Evolutionary conservation across 2,888 invertebrate genomes (phyloP).

Genomic region (Branchellion lobata): DNA sequence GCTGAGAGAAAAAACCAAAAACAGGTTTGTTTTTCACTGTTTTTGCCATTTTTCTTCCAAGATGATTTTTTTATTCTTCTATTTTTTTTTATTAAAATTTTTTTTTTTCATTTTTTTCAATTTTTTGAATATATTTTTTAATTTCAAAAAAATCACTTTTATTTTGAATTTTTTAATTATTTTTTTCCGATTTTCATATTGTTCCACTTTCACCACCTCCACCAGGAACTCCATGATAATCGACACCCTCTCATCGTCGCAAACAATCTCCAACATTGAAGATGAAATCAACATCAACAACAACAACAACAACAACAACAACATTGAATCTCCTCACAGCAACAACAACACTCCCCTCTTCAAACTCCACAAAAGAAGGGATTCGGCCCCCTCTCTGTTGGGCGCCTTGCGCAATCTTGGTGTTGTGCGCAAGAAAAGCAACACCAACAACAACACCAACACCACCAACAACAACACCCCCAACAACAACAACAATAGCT

Average conservation of each 20-base stretch:
- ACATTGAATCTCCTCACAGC: neutral
- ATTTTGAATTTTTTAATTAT: too few relatives aligned
- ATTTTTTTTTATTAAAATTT: too few relatives aligned
- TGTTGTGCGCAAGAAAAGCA: neutral
- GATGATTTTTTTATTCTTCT: too few relatives aligned
- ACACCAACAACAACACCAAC: neutral
- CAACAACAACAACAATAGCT: neutral
- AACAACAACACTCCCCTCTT: neutral
- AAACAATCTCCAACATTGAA: neutral
- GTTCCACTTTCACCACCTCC: too few relatives aligned
- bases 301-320: conserved; percentile 16
- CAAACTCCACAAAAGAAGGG: conserved; percentile 9
- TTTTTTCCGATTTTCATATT: too few relatives aligned
- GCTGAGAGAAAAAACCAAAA: too few relatives aligned
- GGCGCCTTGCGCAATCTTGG: neutral
- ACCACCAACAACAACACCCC: neutral
- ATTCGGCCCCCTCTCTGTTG: conserved; percentile 34
- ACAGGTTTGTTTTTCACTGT: too few relatives aligned
- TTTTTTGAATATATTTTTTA: too few relatives aligned
- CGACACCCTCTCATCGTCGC: neutral
- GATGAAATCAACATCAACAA: conserved; percentile 5
- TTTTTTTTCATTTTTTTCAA: too few relatives aligned
- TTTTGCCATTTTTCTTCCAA: too few relatives aligned
- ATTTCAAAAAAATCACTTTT: too few relatives aligned
- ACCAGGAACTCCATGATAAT: too few relatives aligned